phyloP scores from a whole-genome alignment of 2,797 vertebrate species.

The Chlorospingus flavigularis region DNA sequence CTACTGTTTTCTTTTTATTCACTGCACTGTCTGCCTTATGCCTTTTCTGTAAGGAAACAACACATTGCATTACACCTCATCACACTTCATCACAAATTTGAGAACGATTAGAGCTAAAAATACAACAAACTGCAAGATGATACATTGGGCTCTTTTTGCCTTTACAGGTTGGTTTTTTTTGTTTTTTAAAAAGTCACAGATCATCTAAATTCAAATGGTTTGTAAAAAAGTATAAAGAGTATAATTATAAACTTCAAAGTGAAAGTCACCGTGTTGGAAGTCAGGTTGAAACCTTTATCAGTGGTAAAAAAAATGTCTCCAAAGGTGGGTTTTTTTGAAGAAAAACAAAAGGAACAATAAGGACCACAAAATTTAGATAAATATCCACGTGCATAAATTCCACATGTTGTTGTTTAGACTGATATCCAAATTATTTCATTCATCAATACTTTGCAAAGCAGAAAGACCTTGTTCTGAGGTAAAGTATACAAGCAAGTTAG shows the following conservation, averaged over 20 bases:
- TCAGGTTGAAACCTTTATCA: not conserved
- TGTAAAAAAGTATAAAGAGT: not conserved
- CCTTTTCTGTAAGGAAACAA: conserved; percentile 85
- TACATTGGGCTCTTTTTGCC: not conserved
- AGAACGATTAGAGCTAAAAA: not conserved
- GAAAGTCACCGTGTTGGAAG: not conserved
- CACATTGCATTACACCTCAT: not conserved
- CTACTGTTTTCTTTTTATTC: conserved; percentile 97
- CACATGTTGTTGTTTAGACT: not conserved
- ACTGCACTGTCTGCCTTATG: conserved; percentile 98
- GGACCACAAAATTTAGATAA: not conserved
- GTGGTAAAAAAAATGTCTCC: not conserved
- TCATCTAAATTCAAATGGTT: not conserved
- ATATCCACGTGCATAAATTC: not conserved
- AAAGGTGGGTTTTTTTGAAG: not conserved
- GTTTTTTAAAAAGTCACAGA: not conserved
- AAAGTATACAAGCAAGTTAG: not conserved
- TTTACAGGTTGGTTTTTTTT: not conserved
- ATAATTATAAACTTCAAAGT: not conserved
- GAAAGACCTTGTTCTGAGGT: not conserved
- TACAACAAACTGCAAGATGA: not conserved
- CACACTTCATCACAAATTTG: not conserved
- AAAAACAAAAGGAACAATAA: not conserved
- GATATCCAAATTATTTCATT: not conserved
- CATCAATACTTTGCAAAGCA: not conserved